Percentiles rank a stretch among this genome's conserved stretches.
phyloP scores from a whole-genome alignment of 1,140 invertebrate genomes.

The Brachystomella parvula region DNA sequence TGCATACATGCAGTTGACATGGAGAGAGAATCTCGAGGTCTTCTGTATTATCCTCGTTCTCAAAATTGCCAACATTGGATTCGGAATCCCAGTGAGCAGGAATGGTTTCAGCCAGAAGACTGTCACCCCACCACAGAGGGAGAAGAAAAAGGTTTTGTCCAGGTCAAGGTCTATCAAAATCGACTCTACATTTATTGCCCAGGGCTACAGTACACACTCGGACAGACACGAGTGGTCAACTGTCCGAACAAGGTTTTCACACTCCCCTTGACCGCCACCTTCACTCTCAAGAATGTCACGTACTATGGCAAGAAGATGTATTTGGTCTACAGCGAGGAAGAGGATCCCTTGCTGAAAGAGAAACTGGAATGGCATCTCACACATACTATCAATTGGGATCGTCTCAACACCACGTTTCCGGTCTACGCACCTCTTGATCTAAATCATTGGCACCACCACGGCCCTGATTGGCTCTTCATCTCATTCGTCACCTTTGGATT shows the following conservation, averaged over 20 bases:
- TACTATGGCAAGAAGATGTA: neutral
- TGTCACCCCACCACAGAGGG: neutral
- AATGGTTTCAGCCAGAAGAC: neutral
- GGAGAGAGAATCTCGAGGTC: neutral
- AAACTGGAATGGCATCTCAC: slow-evolving; percentile 15
- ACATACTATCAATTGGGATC: slow-evolving; percentile 6
- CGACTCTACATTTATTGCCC: slow-evolving; percentile 7
- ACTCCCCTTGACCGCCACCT: slow-evolving; percentile 15
- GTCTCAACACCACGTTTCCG: neutral
- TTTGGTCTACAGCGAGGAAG: slow-evolving; percentile 12
- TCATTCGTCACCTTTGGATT: neutral
- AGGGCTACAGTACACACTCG: neutral
- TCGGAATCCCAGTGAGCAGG: neutral
- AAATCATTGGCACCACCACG: neutral
- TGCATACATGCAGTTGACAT: slow-evolving; percentile 12
- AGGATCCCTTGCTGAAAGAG: slow-evolving; percentile 12
- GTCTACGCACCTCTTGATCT: neutral
- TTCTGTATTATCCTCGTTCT: neutral
- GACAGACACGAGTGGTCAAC: neutral
- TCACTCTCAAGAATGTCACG: slow-evolving; percentile 4
- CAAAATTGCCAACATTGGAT: neutral
- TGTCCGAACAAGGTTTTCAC: slow-evolving; percentile 5
- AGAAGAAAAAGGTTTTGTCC: slow-evolving; percentile 1
- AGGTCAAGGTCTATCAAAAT: slow-evolving; percentile 12
- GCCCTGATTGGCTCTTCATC: no score